A percentile compares a stretch with the other conserved stretches of the same genome.
Conservation (phyloP, 2,888 invertebrate genomes). For the Pseudococcus viburni region DNA sequence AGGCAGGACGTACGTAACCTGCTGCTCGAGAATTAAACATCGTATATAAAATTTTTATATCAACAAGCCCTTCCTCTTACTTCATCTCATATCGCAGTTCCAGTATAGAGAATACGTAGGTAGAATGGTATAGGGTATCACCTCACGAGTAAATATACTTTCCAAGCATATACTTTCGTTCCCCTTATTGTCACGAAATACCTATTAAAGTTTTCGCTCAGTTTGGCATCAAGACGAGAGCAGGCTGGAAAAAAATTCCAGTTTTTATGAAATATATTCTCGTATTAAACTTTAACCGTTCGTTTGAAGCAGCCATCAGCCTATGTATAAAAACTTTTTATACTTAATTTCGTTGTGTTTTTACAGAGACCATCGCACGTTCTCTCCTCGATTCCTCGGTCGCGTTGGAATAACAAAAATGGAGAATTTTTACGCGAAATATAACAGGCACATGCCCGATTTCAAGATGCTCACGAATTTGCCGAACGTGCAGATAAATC, state of each 20-base stretch:
- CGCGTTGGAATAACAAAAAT: conserved; percentile 14
- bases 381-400: not conserved
- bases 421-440: conserved; percentile 57
- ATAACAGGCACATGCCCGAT: conserved; percentile 64
- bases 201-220: conserved; percentile 24
- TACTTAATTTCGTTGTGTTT: conserved; percentile 23
- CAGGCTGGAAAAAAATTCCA: not conserved
- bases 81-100: not conserved
- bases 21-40: conserved; percentile 40
- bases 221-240: not conserved
- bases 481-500: conserved; percentile 56
- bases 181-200: conserved; percentile 11
- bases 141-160: not conserved
- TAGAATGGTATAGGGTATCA: not conserved
- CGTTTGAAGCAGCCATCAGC: conserved; percentile 20
- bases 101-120: not conserved
- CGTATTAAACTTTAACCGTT: conserved; percentile 36
- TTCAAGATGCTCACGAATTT: conserved; percentile 57
- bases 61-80: not conserved
- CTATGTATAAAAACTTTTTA: not conserved
- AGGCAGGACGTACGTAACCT: not conserved
- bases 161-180: not conserved
- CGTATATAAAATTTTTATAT: conserved; percentile 29
- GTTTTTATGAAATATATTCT: conserved; percentile 15
- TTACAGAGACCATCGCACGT: not conserved